Base-by-base conservation (phyloP, 1,140 invertebrate genomes). In the Tetramorium simillimum region DNA sequence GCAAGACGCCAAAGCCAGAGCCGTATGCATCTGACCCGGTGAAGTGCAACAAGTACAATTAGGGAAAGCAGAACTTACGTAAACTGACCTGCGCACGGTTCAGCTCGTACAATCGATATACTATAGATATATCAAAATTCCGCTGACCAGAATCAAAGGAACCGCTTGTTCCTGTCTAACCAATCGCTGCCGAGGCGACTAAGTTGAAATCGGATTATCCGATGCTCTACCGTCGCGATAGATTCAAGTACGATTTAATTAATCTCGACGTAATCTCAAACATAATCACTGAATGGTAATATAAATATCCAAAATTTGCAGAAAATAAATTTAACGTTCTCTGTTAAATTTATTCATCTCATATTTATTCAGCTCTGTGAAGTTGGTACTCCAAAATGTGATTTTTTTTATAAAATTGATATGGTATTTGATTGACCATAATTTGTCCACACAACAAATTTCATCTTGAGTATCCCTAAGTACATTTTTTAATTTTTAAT, bases 31-130 rank as follows among this genome's bases (percentile, higher is more conserved):
- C 87, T 90, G 89, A 91, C 89, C 89, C 78, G 24, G 12, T 24
- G 60, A 86, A 91, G 87, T 91, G 90, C 90, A 91, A 91, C 90
- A 91, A 91, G 90, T 91, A 91, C 86, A 91, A 91, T 91, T 91
- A 91, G 88, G 90, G 70, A 89, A 87, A 90, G 90, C 62, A 70
- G 88, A 85, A 91, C 90, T 91, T 85, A 89, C 63, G 75, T 60
- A 87, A 63, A 89, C 90, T 91, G 90, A 91, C 87, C 90, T 89
- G 90, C 85, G 90, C 88, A 89, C 70, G 24, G 58, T 78, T 85
- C 63, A 24, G 37, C 21, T 18, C 3, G 18, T 24, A 40, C 46
- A 89, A 91, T 91, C 90, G 85, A 90, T 90, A 87, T 69, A 86
- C 56, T 24, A 62, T 21, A 37, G 40, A 84, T 72, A 43, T 56